Evolutionary conservation across 2,888 invertebrate species (phyloP).

Genomic region (Drosophila hamatofila): DNA sequence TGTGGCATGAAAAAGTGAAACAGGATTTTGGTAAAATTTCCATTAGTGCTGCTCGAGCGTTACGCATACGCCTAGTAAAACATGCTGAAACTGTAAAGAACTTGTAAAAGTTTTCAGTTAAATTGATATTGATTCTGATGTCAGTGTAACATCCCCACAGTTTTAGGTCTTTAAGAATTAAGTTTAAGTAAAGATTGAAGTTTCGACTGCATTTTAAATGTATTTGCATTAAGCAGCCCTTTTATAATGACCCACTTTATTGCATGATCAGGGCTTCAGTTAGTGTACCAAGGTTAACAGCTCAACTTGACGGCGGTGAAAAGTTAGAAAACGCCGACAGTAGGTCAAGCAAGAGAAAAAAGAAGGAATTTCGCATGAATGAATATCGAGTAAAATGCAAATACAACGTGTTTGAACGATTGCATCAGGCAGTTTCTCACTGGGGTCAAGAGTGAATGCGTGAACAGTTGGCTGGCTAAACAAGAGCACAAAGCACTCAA

Average conservation of each 20-base stretch:
- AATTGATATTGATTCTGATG: not conserved
- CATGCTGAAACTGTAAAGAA: not conserved
- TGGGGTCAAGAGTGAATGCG: conserved; percentile 48
- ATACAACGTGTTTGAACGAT: conserved; percentile 42
- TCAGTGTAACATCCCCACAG: not conserved
- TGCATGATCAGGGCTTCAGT: not conserved
- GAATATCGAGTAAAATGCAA: conserved; percentile 30
- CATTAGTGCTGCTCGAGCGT: not conserved
- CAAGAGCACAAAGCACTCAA: conserved; percentile 33
- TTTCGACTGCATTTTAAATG: not conserved
- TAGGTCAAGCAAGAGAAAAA: not conserved
- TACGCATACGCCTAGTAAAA: not conserved
- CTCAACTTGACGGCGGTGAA: not conserved
- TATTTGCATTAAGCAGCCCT: too few relatives aligned
- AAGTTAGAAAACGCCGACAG: conserved; percentile 12
- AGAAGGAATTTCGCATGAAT: conserved; percentile 10
- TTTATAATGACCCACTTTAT: not conserved
- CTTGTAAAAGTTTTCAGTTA: not conserved
- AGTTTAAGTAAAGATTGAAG: not conserved
- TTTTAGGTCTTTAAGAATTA: accelerated
- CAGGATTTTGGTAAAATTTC: not conserved
- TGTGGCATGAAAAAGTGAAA: not conserved
- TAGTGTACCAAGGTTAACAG: not conserved
- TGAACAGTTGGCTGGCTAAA: conserved; percentile 56
- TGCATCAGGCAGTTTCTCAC: conserved; percentile 31